Conservation (phyloP, 2,888 invertebrate species). For the Pyrochroa serraticornis region DNA sequence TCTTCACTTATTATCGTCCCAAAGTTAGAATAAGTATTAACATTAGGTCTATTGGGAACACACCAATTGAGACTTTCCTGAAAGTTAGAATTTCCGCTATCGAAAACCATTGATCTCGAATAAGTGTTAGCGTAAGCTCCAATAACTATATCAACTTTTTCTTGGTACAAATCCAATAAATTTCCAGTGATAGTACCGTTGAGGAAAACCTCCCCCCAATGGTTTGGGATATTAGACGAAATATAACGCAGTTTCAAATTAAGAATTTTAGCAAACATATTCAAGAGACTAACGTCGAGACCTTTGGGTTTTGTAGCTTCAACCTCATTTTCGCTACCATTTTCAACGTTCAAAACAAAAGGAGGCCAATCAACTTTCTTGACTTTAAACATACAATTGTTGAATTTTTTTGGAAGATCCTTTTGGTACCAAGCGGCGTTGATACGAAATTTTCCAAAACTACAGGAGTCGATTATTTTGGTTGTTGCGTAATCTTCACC, state of each 20-base stretch:
- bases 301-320: no score
- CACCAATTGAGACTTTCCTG: slow-evolving; percentile 33
- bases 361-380: no score
- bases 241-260: neutral
- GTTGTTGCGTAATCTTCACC: no score
- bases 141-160: neutral
- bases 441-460: no score
- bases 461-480: no score
- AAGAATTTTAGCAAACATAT: neutral
- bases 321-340: no score
- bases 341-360: no score
- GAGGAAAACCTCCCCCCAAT: slow-evolving; percentile 17
- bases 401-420: neutral
- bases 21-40: no score
- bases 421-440: no score
- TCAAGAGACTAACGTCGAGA: neutral
- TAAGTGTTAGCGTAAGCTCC: neutral
- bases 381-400: neutral
- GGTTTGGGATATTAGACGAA: no score
- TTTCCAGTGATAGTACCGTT: slow-evolving; percentile 26
- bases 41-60: slow-evolving; percentile 19
- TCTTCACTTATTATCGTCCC: no score
- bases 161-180: neutral
- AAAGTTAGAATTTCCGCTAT: slow-evolving; percentile 30
- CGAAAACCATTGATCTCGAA: slow-evolving; percentile 12